Conservation (phyloP, 92 coral and sea anemone species). For the Palythoa heliodiscus region DNA sequence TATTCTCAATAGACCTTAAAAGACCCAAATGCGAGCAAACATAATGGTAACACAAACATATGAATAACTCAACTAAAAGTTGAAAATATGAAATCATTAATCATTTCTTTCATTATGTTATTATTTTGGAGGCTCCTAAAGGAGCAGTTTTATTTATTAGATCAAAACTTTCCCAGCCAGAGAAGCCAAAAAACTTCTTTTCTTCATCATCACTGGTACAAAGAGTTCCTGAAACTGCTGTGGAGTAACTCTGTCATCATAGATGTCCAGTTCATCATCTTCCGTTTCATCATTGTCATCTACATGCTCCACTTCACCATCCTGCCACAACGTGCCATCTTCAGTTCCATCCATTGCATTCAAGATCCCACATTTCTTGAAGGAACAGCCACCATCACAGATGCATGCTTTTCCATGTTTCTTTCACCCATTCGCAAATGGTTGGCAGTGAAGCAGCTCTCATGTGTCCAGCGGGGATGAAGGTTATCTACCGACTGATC, state of each 20-base stretch:
- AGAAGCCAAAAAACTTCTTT: neutral
- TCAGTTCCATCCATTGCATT: neutral
- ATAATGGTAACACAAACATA: neutral
- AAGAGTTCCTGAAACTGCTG: conserved; percentile 7
- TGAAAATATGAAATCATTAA: neutral
- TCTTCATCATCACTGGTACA: neutral
- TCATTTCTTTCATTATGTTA: conserved; percentile 5
- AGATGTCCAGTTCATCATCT: neutral
- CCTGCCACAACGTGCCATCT: neutral
- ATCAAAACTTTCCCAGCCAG: neutral
- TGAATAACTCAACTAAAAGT: neutral
- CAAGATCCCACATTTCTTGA: no score
- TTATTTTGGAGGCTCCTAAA: conserved; percentile 35
- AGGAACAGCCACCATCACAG: no score
- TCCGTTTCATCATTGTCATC: neutral
- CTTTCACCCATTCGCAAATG: no score
- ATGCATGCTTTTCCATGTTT: no score
- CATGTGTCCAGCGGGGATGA: no score
- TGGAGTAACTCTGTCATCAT: neutral
- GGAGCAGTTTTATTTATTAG: conserved; percentile 41
- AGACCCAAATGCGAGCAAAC: neutral
- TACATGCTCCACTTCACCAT: neutral
- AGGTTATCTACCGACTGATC: no score
- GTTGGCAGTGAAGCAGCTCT: no score
- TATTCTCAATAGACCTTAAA: neutral